Base-by-base conservation (phyloP, 2,797 vertebrate species). In the Gallinago stenura region DNA sequence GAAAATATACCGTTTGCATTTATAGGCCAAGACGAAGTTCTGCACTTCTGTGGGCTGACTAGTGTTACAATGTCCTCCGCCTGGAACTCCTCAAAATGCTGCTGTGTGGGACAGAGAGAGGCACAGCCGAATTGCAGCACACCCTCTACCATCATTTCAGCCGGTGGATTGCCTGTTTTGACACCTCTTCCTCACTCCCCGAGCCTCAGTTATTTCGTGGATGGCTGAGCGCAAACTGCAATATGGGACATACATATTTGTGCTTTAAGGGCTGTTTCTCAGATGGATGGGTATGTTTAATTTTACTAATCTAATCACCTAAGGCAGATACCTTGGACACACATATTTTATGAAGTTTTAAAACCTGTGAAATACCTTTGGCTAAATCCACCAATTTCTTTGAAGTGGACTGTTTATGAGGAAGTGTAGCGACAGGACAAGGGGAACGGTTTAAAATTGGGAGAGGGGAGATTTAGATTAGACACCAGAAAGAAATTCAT, bases 231-330 rank as follows among this genome's bases (percentile, higher is more conserved):
- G 50, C 1, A 4, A 43, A n/a, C 33, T 89, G 45, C 43, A 71
- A 6, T 57, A 30, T 8, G 6, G 25, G 37, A 58, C 26, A 8
- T 37, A 69, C 2, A 12, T 22, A 60, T 72, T 70, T 88, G 21
- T 51, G 26, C 24, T 58, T 69, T 51, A 61, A 69, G 25, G 25
- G 21, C 16, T 53, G 14, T 66, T 81, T 53, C 41, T 90, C 46
- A 62, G 15, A 56, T 18, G 51, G 66, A 62, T 66, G 12, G 14
- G 4, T 77, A 48, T 51, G 15, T 76, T 91, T 93, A 88, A 78
- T 89, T 96, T 79, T 62, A 86, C 24, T 58, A 85, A 78, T 72
- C 12, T 83, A 75, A 86, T 60, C 69, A 91, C 62, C 39, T 62
- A 53, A 66, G 78, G 10, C 28, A 86, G 30, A 17, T 77, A 62